These are phyloP conservation scores for Chaenodraco wilsoni DNA, from an alignment of 2,797 vertebrate species.

Conservation along the genomic window DNA sequence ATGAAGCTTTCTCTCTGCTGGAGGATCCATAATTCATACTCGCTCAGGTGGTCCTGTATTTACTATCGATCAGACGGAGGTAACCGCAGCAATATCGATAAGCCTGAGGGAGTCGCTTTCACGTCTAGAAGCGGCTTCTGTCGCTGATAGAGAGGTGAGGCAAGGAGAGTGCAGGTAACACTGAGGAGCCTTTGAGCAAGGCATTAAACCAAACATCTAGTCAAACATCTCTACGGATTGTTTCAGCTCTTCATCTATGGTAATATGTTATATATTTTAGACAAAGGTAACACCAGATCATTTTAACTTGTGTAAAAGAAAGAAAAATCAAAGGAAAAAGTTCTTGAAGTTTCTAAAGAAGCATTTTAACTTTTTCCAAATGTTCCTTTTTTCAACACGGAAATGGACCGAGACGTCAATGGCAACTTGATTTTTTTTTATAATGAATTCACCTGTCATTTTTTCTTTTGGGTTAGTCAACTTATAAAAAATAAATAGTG, in stretches of 20 bases:
- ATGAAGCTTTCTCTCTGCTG: constrained; percentile 72
- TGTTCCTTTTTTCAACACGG: background rate
- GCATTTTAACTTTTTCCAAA: background rate
- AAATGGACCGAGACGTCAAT: background rate
- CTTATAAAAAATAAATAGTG: background rate
- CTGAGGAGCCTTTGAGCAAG: background rate
- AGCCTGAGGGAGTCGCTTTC: constrained; percentile 48
- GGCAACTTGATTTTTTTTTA: background rate
- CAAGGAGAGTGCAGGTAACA: background rate
- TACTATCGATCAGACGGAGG: constrained; percentile 67
- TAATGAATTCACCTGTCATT: too few species aligned
- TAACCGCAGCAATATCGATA: constrained; percentile 58
- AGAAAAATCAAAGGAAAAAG: background rate
- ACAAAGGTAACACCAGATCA: background rate
- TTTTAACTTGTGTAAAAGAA: background rate
- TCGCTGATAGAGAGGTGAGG: constrained; percentile 24
- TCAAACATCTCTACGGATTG: background rate
- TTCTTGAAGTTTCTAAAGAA: too few species aligned
- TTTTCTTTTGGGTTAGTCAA: background rate
- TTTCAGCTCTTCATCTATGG: background rate
- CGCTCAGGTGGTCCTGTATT: constrained; percentile 76
- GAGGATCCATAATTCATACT: constrained; percentile 76
- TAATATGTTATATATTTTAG: background rate
- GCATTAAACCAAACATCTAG: background rate
- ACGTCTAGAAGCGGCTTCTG: constrained; percentile 32